Evolutionary conservation across 2,888 invertebrate genomes (phyloP).

Genomic region (Himalopsyche anomala): DNA sequence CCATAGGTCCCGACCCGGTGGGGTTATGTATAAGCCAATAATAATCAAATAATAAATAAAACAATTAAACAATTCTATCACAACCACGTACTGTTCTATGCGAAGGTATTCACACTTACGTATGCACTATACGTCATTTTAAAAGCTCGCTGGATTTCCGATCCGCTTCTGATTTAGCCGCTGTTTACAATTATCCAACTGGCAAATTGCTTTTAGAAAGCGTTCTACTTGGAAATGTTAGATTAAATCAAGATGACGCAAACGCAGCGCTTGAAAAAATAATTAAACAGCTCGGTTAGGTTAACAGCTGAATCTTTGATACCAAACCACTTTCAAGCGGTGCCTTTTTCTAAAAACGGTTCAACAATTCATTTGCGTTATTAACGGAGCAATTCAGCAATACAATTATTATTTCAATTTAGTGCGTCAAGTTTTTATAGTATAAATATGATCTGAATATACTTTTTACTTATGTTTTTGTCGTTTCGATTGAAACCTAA

Average conservation of each 20-base stretch:
- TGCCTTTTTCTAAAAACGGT: no score
- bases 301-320: not conserved
- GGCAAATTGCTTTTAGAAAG: slow-evolving; percentile 24
- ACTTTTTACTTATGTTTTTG: no score
- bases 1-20: no score
- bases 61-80: not conserved
- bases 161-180: not conserved
- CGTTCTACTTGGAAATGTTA: slow-evolving; percentile 6
- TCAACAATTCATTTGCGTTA: no score
- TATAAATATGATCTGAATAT: no score
- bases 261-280: not conserved
- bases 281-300: not conserved
- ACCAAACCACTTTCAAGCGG: no score
- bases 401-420: no score
- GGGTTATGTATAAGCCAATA: no score
- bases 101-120: not conserved
- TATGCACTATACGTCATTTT: not conserved
- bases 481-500: no score
- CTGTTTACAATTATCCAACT: slow-evolving; percentile 3
- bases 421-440: no score
- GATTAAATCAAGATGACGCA: slow-evolving; percentile 19
- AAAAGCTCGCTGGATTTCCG: not conserved
- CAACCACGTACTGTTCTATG: not conserved
- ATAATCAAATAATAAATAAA: no score
- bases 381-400: no score